Conservation (phyloP, 2,888 invertebrate genomes). For the Plebejus anna region DNA sequence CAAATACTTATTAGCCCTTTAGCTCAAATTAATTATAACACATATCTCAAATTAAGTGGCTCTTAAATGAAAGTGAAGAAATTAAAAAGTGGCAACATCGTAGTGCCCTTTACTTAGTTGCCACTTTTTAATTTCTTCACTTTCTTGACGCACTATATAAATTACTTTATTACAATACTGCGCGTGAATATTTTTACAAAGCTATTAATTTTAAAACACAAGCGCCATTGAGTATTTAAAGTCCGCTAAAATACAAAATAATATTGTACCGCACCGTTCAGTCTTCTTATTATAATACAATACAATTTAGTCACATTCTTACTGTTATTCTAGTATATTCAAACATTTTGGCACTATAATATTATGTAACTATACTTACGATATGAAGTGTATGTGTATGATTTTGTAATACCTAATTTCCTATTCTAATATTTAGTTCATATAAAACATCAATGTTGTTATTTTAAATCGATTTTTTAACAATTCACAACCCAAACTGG, state of each 20-base stretch:
- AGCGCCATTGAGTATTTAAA: background rate
- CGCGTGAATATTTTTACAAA: background rate
- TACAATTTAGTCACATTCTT: background rate
- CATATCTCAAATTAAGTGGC: background rate
- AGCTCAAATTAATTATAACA: too few relatives aligned
- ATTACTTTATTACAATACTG: background rate
- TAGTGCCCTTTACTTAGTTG: too few relatives aligned
- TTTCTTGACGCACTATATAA: too few relatives aligned
- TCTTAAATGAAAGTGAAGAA: background rate
- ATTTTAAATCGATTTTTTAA: background rate
- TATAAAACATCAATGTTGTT: background rate
- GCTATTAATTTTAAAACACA: background rate
- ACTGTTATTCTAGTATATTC: background rate
- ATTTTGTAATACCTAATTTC: background rate
- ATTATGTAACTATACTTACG: background rate
- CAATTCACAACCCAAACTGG: background rate
- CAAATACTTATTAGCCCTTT: too few relatives aligned
- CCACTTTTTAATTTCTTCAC: too few relatives aligned
- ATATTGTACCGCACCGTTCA: background rate
- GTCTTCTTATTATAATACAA: background rate
- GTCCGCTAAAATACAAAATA: background rate
- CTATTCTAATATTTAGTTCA: background rate
- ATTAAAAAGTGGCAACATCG: too few relatives aligned
- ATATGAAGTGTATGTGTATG: background rate
- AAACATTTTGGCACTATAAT: slow-evolving; percentile 4